A percentile compares a stretch with the other conserved stretches of the same genome.
Conservation (phyloP, 2,113 vertebrate genomes). For the Eira barbara region DNA sequence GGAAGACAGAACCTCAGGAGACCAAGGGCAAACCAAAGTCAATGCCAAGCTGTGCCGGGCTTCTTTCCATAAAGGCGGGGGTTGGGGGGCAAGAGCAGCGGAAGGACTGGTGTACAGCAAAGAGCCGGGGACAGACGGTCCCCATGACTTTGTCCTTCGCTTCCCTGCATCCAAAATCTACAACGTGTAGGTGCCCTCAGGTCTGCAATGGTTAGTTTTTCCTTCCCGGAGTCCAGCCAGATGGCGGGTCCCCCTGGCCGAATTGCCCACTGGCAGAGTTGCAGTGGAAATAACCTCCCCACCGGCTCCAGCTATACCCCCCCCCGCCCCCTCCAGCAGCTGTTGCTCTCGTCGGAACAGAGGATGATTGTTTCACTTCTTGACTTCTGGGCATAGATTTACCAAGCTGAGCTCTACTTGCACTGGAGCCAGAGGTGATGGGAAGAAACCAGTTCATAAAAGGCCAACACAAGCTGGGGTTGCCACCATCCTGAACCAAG, state of each 20-base stretch:
- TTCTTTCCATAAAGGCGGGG: neutral
- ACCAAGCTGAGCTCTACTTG: neutral
- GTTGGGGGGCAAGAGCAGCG: neutral
- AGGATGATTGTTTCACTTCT: conserved; percentile 7
- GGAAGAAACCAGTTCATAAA: conserved; percentile 12
- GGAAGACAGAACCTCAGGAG: neutral
- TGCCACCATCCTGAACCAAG: neutral
- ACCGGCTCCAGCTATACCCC: neutral
- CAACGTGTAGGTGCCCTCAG: neutral
- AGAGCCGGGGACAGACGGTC: neutral
- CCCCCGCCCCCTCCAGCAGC: neutral
- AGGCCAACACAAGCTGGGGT: neutral
- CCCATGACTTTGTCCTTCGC: neutral
- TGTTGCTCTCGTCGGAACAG: conserved; percentile 13
- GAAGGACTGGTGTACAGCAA: neutral
- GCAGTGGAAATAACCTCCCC: neutral
- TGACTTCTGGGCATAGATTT: conserved; percentile 13
- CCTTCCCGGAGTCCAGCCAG: neutral
- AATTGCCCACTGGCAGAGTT: neutral
- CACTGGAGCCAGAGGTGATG: neutral
- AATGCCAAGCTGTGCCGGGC: neutral
- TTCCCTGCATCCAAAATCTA: neutral
- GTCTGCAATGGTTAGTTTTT: neutral
- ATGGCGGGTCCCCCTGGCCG: neutral
- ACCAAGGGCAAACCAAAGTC: neutral